These are phyloP conservation scores for Drosophila ogumai DNA, from an alignment of 1,140 invertebrate genomes.

Conservation along the genomic window DNA sequence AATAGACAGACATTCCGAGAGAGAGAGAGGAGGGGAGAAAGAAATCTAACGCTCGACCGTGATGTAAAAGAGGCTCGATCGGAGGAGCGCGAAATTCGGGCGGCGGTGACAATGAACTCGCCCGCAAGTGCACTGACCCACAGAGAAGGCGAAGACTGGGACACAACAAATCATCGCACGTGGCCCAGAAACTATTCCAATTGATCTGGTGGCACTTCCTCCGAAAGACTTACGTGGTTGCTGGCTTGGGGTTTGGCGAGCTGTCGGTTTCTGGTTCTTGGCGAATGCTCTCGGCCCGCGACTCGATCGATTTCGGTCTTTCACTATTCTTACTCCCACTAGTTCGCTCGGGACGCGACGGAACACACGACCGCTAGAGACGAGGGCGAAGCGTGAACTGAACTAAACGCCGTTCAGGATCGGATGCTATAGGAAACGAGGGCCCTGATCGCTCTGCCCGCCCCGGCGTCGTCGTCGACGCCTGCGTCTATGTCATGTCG, in stretches of 20 bases:
- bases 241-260: conserved; percentile 3
- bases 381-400: conserved; percentile 75
- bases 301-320: conserved; percentile 15
- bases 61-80: conserved; percentile 56
- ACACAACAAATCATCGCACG: conserved; percentile 19
- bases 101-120: conserved; percentile 71
- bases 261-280: neutral
- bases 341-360: conserved; percentile 35
- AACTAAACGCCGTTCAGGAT: conserved; percentile 71
- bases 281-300: conserved; percentile 18
- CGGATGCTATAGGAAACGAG: conserved; percentile 62
- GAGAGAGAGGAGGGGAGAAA: conserved; percentile 6
- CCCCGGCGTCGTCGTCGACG: conserved; percentile 17
- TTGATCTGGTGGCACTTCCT: neutral
- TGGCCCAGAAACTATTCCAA: conserved; percentile 34
- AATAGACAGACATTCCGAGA: conserved; percentile 40
- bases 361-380: conserved; percentile 68
- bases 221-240: conserved; percentile 60
- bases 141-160: conserved; percentile 25
- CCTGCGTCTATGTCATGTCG: neutral
- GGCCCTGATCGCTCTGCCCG: conserved; percentile 24
- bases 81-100: conserved; percentile 15
- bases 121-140: conserved; percentile 72
- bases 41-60: neutral
- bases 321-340: conserved; percentile 13